These are phyloP conservation scores for Yponomeuta malinellus DNA, from an alignment of 2,888 invertebrate species.

Conservation along the genomic window DNA sequence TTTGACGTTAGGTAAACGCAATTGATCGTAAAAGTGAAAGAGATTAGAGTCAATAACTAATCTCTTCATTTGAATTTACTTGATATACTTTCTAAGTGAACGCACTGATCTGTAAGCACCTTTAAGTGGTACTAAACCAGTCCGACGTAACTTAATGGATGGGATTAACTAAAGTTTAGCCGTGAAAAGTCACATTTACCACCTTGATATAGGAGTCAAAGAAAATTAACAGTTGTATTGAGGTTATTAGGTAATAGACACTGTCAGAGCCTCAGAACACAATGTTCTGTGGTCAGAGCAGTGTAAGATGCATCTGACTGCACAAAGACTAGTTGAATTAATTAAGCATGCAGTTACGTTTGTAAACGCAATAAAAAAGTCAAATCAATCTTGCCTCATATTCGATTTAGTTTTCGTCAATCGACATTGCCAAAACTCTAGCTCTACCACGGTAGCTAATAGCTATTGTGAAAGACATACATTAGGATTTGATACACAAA, in stretches of 20 bases:
- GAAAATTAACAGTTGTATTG: not conserved
- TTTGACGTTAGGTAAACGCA: too few relatives aligned
- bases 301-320: too few relatives aligned
- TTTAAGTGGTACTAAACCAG: too few relatives aligned
- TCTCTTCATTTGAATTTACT: too few relatives aligned
- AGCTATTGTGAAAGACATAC: not conserved
- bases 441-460: too few relatives aligned
- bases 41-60: too few relatives aligned
- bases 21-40: too few relatives aligned
- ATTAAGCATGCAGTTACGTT: not conserved
- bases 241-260: not conserved
- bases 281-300: too few relatives aligned
- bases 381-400: not conserved
- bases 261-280: too few relatives aligned
- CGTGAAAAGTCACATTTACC: not conserved
- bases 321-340: not conserved
- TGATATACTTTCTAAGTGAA: too few relatives aligned
- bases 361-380: not conserved
- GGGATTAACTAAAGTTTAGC: not conserved
- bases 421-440: not conserved
- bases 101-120: too few relatives aligned
- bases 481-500: conserved; percentile 35
- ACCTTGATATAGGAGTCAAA: not conserved
- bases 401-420: not conserved
- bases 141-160: too few relatives aligned